Base-by-base conservation (phyloP, 2,797 vertebrate genomes). In the Peromyscus nudipes region DNA sequence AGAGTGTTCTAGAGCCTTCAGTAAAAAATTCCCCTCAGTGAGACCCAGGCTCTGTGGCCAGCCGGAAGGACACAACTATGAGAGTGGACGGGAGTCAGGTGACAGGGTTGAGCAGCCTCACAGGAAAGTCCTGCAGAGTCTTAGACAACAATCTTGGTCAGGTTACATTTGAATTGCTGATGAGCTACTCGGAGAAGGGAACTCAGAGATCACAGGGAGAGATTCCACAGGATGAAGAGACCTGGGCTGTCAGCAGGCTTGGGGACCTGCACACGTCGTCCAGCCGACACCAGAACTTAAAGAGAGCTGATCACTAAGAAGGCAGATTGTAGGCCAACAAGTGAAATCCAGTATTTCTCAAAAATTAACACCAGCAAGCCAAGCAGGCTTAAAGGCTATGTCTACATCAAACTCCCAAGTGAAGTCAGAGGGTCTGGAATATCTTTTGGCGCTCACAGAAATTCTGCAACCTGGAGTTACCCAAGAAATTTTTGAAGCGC, bases 401-500 rank as follows among this genome's bases (percentile, higher is more conserved):
- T 98, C 96, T 97, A 71, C 96, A 90, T 17, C 91, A 97, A 85
- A 89, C 87, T 97, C 46, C 43, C 96, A 94, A 95, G 96, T 43
- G 64, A 94, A 82, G 49, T 73, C 84, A 83, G 96, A 97, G 89
- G 62, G 77, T 79, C 80, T 25, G 6, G 95, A 95, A 62, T 17
- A 57, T 81, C 92, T 91, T 65, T 90, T 75, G 75, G 65, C 21
- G 21, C 73, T 95, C 23, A 8, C 52, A 55, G 73, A 84, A 75
- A 31, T 86, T 96, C 89, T 89, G 23, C 95, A 98, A 96, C 92
- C 97, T 97, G 98, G 97, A 97, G 87, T 88, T 98, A 60, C 96
- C 97, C 95, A 98, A 97, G 97, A 96, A 96, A 85, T 92, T 98
- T 96, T 91, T 98, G 92, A 98, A 97, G 37, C 97, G 69, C 96